Conservation (phyloP, 2,113 vertebrate species). For the Lamprotornis superbus region DNA sequence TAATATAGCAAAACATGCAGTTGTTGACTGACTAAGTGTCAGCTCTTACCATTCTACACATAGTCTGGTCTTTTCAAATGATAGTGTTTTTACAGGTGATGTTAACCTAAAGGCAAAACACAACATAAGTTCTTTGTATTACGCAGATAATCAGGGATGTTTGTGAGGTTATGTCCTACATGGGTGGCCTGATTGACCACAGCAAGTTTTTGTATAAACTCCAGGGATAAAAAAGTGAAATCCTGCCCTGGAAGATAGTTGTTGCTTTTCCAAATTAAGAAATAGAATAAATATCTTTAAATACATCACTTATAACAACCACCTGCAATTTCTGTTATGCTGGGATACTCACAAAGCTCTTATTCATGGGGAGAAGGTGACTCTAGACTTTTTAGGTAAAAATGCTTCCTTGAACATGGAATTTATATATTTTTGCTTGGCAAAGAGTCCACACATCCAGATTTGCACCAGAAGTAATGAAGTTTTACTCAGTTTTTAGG, state of each 20-base stretch:
- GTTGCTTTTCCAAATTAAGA: not conserved
- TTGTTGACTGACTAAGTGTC: not conserved
- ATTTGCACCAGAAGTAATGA: not conserved
- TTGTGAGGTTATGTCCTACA: not conserved
- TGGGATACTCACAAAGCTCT: not conserved
- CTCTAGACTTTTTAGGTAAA: not conserved
- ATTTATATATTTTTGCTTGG: not conserved
- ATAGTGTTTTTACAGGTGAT: slow-evolving; percentile 5
- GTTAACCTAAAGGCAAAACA: slow-evolving; percentile 4
- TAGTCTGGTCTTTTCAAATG: not conserved
- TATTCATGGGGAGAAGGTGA: not conserved
- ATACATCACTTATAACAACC: not conserved
- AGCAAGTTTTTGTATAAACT: not conserved
- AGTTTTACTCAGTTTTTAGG: not conserved
- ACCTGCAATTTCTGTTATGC: not conserved
- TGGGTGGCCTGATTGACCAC: not conserved
- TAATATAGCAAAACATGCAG: not conserved
- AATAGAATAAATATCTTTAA: not conserved
- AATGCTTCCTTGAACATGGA: not conserved
- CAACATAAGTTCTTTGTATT: not conserved
- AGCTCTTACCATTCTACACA: not conserved
- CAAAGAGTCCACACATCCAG: not conserved
- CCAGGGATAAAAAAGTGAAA: not conserved
- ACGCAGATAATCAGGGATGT: not conserved
- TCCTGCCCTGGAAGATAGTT: not conserved